Conservation (phyloP, 1,140 invertebrate genomes). For the Melitaea cinxia region DNA sequence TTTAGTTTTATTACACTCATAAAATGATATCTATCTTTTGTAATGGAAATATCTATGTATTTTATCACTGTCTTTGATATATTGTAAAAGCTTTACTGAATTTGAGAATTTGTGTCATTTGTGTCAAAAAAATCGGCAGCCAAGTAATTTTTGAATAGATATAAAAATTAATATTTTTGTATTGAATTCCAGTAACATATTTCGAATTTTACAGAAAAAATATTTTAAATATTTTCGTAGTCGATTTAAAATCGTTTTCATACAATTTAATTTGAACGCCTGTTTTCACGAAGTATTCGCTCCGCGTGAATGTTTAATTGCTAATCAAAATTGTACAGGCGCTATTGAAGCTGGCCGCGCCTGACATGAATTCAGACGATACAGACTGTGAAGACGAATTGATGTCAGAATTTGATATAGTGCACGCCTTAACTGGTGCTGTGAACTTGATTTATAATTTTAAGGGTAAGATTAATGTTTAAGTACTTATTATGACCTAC, state of each 20-base stretch:
- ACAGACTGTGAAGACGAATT: constrained; percentile 53
- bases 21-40: background rate
- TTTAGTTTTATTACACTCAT: background rate
- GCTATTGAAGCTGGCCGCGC: constrained; percentile 68
- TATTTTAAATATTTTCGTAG: background rate
- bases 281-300: constrained; percentile 39
- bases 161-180: too few relatives aligned
- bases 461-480: constrained; percentile 38
- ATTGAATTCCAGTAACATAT: too few relatives aligned
- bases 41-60: background rate
- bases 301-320: constrained; percentile 53
- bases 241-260: constrained; percentile 27
- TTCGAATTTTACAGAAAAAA: background rate
- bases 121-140: too few relatives aligned
- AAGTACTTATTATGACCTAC: background rate
- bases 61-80: background rate
- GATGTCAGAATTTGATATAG: constrained; percentile 55
- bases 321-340: constrained; percentile 65
- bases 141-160: too few relatives aligned
- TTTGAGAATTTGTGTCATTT: too few relatives aligned
- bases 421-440: constrained; percentile 63
- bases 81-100: background rate
- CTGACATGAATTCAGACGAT: constrained; percentile 66
- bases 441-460: constrained; percentile 50
- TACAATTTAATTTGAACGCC: constrained; percentile 30